Evolutionary conservation across 2,888 invertebrate genomes (phyloP), one percentile per base, ranked within the genome.

Genomic region (Bombylius major): DNA sequence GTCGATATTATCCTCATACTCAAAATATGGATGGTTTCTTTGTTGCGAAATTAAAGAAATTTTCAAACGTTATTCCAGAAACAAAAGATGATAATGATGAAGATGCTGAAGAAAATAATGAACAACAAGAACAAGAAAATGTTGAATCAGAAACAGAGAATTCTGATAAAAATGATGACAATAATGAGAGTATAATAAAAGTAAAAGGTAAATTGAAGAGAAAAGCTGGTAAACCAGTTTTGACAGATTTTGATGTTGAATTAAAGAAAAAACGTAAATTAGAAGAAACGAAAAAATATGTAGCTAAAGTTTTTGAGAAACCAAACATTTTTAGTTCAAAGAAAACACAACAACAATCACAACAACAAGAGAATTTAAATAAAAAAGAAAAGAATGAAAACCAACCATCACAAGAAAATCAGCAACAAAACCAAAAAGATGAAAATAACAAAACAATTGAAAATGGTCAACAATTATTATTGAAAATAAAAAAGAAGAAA

Each of bases 1-100:
- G 85, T 69, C 79, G 99, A 53, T 96, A 92, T 76, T 99, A 99
- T 76, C 99, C 99, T 0, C 99, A 99, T 70, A 87, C 89, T 5
- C 95, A 99, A 71, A 99, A 99, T 70, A 92, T 99, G 89, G 99
- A 99, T 75, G 99, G 99, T 5, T 99, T 99, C 75, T 99, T 87
- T 77, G 96, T 99, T 3, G 97, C 97, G 1, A 99, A 99, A 76
- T 74, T 99, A 13, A 94, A 95, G 76, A 99, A 99, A 70, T 88
- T 96, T 70, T 92, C 91, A 0, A 92, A 96, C 76, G 79, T 82
- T 47, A 78, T 82, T 76, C 77, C 78, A 5, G 72, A 75, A 62
- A 76, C 62, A 64, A 71, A 71, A 62, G 72, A 74, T 44, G 65
- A 73, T 23, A 71, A 73, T 55, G 73, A 75, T 54, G 69, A 72